Evolutionary conservation across 2,888 invertebrate species (phyloP), one percentile per base, ranked within the genome.

Genomic region (Tenodera sinensis): DNA sequence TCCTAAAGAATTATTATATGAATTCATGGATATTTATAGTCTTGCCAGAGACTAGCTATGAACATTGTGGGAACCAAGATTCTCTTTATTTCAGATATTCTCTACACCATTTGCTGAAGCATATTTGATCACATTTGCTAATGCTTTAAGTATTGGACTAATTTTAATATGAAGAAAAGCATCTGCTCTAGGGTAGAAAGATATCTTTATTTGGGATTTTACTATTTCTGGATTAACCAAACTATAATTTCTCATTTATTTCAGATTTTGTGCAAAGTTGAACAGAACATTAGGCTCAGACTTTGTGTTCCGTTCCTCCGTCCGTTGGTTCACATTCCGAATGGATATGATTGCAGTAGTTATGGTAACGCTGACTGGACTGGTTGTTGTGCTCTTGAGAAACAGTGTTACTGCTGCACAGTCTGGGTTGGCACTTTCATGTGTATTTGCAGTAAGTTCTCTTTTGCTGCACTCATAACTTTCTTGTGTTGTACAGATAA

Each of bases 351-450:
- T 93, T 81, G 92, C 92, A 25, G 91, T 92, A 27, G n/a, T 93
- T 25, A 92, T 94, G 82, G 93, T 94, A 0, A 92, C 93, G 82
- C 91, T 93, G 12, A 93, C 94, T 15, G 93, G 93, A n/a, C 90
- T 94, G 9, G 92, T 94, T 82, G 93, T 94, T 83, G 93, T 94
- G n/a, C 90, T 93, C 28, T 92, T 93, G 0, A 92, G 92, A 83
- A 92, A 93, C n/a, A 71, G 88, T 30, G 92, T 92, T 83, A 92
- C 93, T 3, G 93, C 95, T 4, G 94, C 94, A 2, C 92, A 94
- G 90, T 94, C 95, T 84, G 95, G 95, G 30, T 93, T 95, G 91
- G 94, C 94, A 3, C 92, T 95, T 71, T 93, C 94, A 1, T 94
- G 94, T 90, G 93, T 95, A 42, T 93, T 94, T 88, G 94, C 94